These are phyloP conservation scores for Bradypodion pumilum DNA, from an alignment of 2,797 vertebrate genomes.

Conservation along the genomic window DNA sequence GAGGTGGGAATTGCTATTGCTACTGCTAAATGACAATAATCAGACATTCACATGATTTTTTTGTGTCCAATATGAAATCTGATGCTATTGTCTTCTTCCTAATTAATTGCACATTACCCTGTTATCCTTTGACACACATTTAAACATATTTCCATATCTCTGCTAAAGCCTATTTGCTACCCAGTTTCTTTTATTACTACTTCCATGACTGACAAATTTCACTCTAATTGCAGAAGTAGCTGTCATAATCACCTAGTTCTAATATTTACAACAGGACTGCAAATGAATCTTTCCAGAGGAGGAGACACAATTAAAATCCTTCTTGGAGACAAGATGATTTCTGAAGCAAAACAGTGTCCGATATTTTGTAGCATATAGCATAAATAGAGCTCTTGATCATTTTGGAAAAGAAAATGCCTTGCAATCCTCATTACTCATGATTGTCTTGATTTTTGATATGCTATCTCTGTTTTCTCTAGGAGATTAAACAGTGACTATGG, in stretches of 20 bases:
- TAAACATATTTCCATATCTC: not conserved
- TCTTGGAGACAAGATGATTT: slow-evolving; percentile 9
- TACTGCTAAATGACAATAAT: not conserved
- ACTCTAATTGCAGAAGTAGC: not conserved
- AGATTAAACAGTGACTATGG: not conserved
- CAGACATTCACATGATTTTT: not conserved
- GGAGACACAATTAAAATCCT: slow-evolving; percentile 22
- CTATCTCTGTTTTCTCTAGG: slow-evolving; percentile 18
- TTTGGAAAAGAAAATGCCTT: slow-evolving; percentile 7
- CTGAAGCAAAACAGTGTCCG: slow-evolving; percentile 36
- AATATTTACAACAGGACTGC: slow-evolving; percentile 45
- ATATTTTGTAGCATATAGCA: slow-evolving; percentile 1
- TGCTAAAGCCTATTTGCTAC: slow-evolving; percentile 1
- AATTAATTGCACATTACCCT: slow-evolving; percentile 43
- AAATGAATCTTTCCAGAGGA: slow-evolving; percentile 29
- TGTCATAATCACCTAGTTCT: slow-evolving; percentile 13
- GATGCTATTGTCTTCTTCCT: slow-evolving; percentile 17
- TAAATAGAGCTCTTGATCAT: slow-evolving; percentile 30
- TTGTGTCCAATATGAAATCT: not conserved
- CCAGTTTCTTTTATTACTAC: slow-evolving; percentile 27
- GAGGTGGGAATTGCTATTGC: too few species aligned
- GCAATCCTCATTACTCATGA: not conserved
- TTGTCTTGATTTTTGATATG: not conserved
- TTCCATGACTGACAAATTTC: slow-evolving; percentile 12
- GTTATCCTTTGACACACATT: slow-evolving; percentile 20